Percentiles rank a stretch among this genome's conserved stretches.
Conservation (phyloP, 2,797 vertebrate genomes). For the Peromyscus eremicus region DNA sequence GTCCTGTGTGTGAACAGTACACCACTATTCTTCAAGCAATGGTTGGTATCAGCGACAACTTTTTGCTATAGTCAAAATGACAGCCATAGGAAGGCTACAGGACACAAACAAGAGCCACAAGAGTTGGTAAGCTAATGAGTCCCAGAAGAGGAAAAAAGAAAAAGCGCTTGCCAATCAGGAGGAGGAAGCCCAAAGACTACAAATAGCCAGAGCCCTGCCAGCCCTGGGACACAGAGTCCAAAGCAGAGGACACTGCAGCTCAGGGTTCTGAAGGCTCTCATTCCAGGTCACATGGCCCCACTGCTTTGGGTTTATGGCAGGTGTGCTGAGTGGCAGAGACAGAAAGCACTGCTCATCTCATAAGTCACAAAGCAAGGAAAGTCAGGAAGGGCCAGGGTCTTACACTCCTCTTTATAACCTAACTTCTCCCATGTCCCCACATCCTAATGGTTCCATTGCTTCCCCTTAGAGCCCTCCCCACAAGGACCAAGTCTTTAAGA, state of each 20-base stretch:
- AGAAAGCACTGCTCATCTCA: neutral
- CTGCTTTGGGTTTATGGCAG: neutral
- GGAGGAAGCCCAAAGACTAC: constrained; percentile 88
- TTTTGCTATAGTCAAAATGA: constrained; percentile 98
- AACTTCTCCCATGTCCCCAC: neutral
- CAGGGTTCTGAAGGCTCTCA: neutral
- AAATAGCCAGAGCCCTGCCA: constrained; percentile 89
- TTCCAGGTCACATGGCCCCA: neutral
- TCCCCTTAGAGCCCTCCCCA: neutral
- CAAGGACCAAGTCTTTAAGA: neutral
- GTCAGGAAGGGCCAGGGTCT: neutral
- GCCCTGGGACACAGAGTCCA: neutral
- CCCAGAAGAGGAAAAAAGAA: constrained; percentile 89
- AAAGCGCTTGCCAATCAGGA: constrained; percentile 88
- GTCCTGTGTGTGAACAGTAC: constrained; percentile 98
- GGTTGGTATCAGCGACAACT: constrained; percentile 99
- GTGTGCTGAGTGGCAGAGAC: neutral
- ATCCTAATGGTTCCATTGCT: neutral
- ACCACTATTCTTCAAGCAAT: constrained; percentile 99
- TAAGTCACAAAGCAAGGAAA: neutral
- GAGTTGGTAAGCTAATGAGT: constrained; percentile 87
- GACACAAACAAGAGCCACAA: constrained; percentile 84
- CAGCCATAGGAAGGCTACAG: constrained; percentile 80
- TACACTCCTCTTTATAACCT: neutral
- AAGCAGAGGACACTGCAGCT: constrained; percentile 21